phyloP scores from a whole-genome alignment of 2,113 vertebrate genomes.

The Boulengerochromis microlepis region DNA sequence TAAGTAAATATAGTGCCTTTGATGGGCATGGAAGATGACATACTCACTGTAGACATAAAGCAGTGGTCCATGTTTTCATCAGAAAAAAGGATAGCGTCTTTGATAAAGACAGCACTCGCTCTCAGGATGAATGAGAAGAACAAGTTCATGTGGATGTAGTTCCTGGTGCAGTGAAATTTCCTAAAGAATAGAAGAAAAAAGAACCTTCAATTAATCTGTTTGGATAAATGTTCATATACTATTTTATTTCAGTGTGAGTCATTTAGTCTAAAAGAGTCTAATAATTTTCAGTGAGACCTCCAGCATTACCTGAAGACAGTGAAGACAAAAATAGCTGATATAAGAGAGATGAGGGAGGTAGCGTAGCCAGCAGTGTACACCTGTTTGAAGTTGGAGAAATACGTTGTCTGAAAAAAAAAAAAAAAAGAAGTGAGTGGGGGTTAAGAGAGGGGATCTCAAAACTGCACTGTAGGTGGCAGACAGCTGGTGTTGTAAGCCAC shows the following conservation, averaged over 20 bases:
- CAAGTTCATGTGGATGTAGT: constrained; percentile 86
- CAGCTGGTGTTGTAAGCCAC: neutral
- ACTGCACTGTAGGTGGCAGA: neutral
- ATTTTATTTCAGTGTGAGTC: neutral
- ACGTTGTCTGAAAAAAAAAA: constrained; percentile 48
- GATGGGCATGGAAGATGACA: neutral
- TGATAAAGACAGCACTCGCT: constrained; percentile 76
- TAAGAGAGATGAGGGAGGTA: constrained; percentile 72
- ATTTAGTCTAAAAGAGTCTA: neutral
- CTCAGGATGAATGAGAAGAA: constrained; percentile 83
- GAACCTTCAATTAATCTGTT: neutral
- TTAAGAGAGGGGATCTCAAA: neutral
- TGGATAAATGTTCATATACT: neutral
- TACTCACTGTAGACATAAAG: constrained; percentile 78
- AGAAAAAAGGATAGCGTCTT: constrained; percentile 76
- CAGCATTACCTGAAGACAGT: constrained; percentile 67
- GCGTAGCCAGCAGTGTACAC: constrained; percentile 73
- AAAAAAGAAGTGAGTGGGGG: neutral
- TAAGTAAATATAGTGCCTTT: neutral
- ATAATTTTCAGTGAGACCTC: neutral
- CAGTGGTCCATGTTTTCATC: constrained; percentile 78
- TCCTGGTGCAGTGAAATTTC: constrained; percentile 86
- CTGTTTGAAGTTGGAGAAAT: constrained; percentile 69
- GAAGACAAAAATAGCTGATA: constrained; percentile 71
- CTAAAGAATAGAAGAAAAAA: constrained; percentile 33